These are phyloP conservation scores for Eumaeus atala DNA, from an alignment of 1,140 invertebrate genomes.

Conservation along the genomic window DNA sequence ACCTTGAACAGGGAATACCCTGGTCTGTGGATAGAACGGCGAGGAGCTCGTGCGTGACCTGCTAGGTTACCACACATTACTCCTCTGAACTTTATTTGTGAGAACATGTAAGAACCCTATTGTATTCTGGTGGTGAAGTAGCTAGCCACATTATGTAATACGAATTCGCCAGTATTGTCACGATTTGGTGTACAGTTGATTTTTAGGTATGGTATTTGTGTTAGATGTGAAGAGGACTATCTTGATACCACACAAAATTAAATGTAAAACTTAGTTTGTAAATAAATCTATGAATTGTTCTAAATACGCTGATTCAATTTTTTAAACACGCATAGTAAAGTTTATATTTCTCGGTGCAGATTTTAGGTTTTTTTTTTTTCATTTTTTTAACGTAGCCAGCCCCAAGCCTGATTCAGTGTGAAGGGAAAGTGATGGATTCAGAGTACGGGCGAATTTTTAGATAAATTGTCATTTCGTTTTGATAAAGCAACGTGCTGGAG, in stretches of 20 bases:
- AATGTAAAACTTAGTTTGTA: too few species aligned
- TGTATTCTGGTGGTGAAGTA: constrained; percentile 4
- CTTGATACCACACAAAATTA: background rate
- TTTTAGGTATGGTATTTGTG: constrained; percentile 1
- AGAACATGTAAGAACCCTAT: background rate
- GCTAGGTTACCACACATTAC: constrained; percentile 9
- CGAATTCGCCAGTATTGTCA: constrained; percentile 7
- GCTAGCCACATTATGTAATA: background rate
- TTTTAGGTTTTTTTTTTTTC: too few species aligned
- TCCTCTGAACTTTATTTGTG: constrained; percentile 6
- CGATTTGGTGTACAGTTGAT: constrained; percentile 11
- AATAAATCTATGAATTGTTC: too few species aligned
- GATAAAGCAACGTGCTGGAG: too few species aligned
- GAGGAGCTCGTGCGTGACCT: constrained; percentile 11
- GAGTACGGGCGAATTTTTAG: too few species aligned
- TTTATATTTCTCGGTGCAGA: too few species aligned
- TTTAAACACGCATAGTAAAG: too few species aligned
- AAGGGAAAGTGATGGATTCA: too few species aligned
- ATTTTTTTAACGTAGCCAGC: too few species aligned
- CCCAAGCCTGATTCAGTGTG: too few species aligned
- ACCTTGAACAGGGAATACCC: constrained; percentile 2
- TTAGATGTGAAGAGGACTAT: constrained; percentile 8
- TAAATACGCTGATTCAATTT: too few species aligned
- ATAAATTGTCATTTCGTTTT: too few species aligned
- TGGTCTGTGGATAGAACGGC: background rate